Evolutionary conservation across 2,888 invertebrate species (phyloP), one percentile per base, ranked within the genome.

Genomic region (Sphaerolaimus hirsutus): DNA sequence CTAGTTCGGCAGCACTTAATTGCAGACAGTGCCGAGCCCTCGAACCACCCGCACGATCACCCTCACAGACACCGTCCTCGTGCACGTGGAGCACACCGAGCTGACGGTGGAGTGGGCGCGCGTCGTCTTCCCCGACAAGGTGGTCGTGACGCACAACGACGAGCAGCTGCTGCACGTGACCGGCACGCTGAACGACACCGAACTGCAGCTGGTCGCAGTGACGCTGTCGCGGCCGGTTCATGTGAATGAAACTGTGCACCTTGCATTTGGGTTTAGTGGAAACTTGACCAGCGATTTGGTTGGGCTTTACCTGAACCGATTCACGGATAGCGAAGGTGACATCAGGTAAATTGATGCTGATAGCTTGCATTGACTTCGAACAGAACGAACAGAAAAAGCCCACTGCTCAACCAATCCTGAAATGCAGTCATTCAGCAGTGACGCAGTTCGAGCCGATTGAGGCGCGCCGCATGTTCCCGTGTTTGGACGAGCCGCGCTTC

Each of bases 401-500:
- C 17, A 36, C n/a, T 17, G 3, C n/a, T 19, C 14, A 7, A 29
- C 7, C 5, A 7, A 14, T 7, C 7, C 36, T 4, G 14, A 26
- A 1, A 46, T 53, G 23, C 44, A 57, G 56, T 32, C 44, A 46
- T 44, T 55, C 55, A 1, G 54, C 53, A 14, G 54, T 55, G 1
- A 56, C 58, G 1, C 58, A 58, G 45, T 58, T 58, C 43, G 58
- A 58, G 45, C 55, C 58, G 2, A 53, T 54, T 2, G 49, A 53
- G 21, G 58, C 58, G 12, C 46, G 57, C 12, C 50, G 49, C 41
- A 51, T 51, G 51, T 49, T 58, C 12, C 58, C 58, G 2, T 58
- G 56, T 29, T 58, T 58, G 43, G 58, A 58, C 41, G 58, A 58
- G 48, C 58, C 58, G 1, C 49, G 50, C 14, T 53, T 55, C 40